Evolutionary conservation across 92 coral and sea anemone genomes (phyloP).

Genomic region (Porites rus): DNA sequence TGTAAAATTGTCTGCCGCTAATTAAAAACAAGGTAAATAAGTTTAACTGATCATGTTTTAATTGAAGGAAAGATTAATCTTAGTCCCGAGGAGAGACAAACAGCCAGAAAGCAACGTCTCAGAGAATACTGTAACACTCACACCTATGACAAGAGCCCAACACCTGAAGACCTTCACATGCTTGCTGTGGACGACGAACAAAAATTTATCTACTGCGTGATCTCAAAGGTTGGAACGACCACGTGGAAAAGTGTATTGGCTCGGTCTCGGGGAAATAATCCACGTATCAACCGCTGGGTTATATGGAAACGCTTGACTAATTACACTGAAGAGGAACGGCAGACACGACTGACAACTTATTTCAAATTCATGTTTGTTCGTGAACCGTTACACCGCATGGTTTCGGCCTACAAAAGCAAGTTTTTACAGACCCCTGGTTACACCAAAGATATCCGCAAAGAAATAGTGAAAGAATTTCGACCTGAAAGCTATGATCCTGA

Average conservation of each 20-base stretch:
- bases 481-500: background rate
- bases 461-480: background rate
- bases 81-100: background rate
- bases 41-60: background rate
- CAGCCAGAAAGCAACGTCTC: background rate
- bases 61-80: background rate
- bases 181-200: conserved; percentile 19
- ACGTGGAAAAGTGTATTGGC: background rate
- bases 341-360: background rate
- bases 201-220: conserved; percentile 7
- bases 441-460: background rate
- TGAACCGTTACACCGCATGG: conserved; percentile 11
- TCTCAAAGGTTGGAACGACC: conserved; percentile 1
- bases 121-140: background rate
- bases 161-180: background rate
- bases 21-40: too few relatives aligned
- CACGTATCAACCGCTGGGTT: background rate
- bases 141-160: background rate
- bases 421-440: background rate
- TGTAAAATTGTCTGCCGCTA: too few relatives aligned
- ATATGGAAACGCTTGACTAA: background rate
- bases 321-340: conserved; percentile 1
- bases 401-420: conserved; percentile 17
- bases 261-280: background rate
- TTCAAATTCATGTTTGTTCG: conserved; percentile 12